Conservation (phyloP, 2,113 vertebrate genomes). For the Perognathus longimembris region DNA sequence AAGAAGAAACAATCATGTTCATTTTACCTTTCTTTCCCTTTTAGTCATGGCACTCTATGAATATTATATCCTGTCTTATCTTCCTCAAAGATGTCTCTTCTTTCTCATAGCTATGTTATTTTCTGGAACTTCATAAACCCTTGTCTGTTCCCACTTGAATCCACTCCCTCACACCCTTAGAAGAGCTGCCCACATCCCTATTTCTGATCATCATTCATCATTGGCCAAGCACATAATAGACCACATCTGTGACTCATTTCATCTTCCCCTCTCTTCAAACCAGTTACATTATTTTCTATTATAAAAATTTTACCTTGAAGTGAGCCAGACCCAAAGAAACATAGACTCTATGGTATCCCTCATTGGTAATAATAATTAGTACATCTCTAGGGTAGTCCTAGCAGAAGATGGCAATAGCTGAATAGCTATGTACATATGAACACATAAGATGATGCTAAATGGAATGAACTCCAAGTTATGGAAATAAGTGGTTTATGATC, state of each 20-base stretch:
- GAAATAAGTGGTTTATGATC: no score
- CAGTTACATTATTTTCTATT: neutral
- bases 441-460: no score
- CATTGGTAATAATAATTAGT: no score
- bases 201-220: neutral
- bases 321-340: no score
- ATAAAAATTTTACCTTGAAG: neutral
- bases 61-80: neutral
- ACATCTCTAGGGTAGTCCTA: no score
- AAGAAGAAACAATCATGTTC: neutral
- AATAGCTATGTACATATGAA: no score
- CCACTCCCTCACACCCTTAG: neutral
- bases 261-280: neutral
- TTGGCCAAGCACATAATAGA: neutral
- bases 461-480: no score
- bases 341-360: no score
- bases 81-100: neutral
- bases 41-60: neutral
- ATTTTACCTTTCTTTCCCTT: neutral
- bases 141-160: neutral
- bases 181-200: neutral
- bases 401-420: no score
- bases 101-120: neutral
- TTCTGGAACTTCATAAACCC: neutral
- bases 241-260: neutral